Conservation (phyloP, 2,797 vertebrate genomes). For the Scolopax bukidnonensis region DNA sequence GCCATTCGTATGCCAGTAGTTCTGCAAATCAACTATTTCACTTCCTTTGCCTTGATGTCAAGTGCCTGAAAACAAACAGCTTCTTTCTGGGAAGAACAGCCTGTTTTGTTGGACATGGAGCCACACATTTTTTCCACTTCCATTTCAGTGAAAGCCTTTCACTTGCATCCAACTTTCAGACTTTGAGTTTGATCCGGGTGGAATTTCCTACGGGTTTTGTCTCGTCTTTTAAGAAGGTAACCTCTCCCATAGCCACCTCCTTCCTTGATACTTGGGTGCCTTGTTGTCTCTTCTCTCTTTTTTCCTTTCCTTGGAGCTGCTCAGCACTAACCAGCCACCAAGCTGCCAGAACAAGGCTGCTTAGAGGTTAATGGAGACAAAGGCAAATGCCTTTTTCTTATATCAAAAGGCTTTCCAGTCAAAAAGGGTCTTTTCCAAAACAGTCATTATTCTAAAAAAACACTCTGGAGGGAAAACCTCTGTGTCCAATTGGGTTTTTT, state of each 20-base stretch:
- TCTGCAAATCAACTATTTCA: neutral
- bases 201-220: neutral
- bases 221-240: neutral
- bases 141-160: neutral
- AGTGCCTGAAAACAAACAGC: constrained; percentile 1
- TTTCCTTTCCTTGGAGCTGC: neutral
- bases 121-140: neutral
- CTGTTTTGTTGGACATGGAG: neutral
- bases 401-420: neutral
- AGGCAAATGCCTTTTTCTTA: neutral
- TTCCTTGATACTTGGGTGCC: neutral
- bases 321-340: neutral
- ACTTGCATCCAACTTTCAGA: neutral
- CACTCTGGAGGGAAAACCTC: neutral
- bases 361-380: neutral
- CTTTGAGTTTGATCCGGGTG: neutral
- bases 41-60: neutral
- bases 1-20: neutral
- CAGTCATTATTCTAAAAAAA: neutral
- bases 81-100: neutral
- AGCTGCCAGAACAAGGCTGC: neutral
- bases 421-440: neutral
- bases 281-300: neutral
- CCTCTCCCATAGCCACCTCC: accelerated
- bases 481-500: neutral